Conservation (phyloP, 2,797 vertebrate genomes). For the Gallinago stenura region DNA sequence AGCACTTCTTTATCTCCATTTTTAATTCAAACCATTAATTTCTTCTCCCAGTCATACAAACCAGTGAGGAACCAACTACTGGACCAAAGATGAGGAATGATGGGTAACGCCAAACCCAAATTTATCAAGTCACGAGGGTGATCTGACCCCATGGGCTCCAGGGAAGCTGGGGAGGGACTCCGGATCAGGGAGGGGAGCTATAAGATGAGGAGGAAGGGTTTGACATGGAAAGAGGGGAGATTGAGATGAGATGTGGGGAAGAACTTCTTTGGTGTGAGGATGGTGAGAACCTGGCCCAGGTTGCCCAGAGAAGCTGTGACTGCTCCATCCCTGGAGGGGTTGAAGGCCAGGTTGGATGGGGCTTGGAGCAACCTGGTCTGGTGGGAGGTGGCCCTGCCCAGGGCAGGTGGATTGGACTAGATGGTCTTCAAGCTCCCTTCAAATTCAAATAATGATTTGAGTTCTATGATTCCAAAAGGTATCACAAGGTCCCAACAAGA, state of each 20-base stretch:
- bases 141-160: not conserved
- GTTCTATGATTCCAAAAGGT: not conserved
- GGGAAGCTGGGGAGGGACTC: no score
- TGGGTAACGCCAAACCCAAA: not conserved
- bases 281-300: no score
- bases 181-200: no score
- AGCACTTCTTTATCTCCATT: not conserved
- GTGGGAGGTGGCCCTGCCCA: no score
- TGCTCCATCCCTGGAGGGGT: not conserved
- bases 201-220: no score
- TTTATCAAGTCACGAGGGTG: not conserved
- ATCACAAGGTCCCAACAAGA: not conserved
- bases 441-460: not conserved
- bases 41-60: not conserved
- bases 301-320: not conserved
- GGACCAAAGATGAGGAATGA: not conserved
- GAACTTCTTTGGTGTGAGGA: no score
- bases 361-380: no score
- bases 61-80: not conserved
- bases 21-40: not conserved
- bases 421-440: not conserved
- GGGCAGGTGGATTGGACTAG: no score
- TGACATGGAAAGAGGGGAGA: no score
- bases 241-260: no score
- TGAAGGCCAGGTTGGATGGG: not conserved